Evolutionary conservation across 2,888 invertebrate genomes (phyloP), one percentile per base, ranked within the genome.

Genomic region (Pteria penguin): DNA sequence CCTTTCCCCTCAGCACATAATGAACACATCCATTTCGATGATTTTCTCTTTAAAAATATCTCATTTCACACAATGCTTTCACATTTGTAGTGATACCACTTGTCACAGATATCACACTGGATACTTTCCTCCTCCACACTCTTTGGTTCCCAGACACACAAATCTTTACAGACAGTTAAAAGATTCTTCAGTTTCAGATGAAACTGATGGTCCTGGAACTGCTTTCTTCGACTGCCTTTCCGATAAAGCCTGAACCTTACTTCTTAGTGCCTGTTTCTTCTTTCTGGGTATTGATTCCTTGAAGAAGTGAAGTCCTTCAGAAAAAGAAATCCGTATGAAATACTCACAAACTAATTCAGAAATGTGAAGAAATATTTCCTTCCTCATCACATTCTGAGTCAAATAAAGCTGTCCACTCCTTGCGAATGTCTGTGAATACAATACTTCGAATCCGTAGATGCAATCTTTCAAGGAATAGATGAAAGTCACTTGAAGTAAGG

Each of bases 61-160:
- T 74, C 74, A 27, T 33, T 70, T 45, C 75, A 69, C 24, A 27
- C 70, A 18, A 69, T 8, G n/a, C 27, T 57, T 1, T 62, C 69
- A 75, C 75, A 75, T 24, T 32, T 62, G 52, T 70, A 75, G 65
- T 75, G 75, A n/a, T 22, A 75, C 75, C 75, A 75, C 14, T 14
- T 45, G 29, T 75, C 65, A 32, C 75, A 69, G 18, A 65, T 69
- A 54, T 69, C 75, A 58, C 75, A 75, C 18, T 54, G 69, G 29
- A 75, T 70, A 32, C 75, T 75, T 58, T 55, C 57, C 36, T 45
- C 26, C 2, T 57, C 32, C 2, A 8, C 22, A 52, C 52, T 29
- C 33, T 18, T n/a, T 26, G 71, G 75, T n/a, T 71, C 61, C 33
- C 58, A 57, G 14, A 71, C 75, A 67, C 75, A 66, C 5, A 55